These are phyloP conservation scores for Rafetus swinhoei DNA, from an alignment of 2,113 vertebrate species.

Conservation along the genomic window DNA sequence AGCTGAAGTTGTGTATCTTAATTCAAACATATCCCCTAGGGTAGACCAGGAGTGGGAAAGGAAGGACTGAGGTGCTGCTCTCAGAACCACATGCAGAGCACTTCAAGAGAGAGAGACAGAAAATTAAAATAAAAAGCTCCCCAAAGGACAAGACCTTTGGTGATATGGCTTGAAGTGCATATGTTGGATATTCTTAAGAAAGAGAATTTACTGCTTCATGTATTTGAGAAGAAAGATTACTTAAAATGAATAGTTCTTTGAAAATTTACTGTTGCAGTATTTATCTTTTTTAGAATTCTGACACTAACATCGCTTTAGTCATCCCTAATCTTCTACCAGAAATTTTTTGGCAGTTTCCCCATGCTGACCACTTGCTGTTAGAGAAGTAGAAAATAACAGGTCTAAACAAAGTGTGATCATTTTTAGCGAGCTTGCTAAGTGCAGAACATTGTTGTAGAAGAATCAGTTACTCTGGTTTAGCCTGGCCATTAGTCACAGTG, in stretches of 20 bases:
- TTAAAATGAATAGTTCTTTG: conserved; percentile 63
- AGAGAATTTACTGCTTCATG: conserved; percentile 51
- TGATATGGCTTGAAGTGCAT: conserved; percentile 18
- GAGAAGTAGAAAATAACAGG: conserved; percentile 43
- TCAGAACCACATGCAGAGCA: not conserved
- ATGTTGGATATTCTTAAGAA: conserved; percentile 32
- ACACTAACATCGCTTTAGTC: conserved; percentile 58
- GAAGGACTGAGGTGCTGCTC: not conserved
- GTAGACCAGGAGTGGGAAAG: not conserved
- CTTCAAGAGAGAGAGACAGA: not conserved
- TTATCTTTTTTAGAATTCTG: conserved; percentile 67
- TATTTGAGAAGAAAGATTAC: conserved; percentile 68
- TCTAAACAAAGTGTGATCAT: conserved; percentile 50
- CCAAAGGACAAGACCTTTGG: conserved; percentile 39
- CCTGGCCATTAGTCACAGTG: conserved; percentile 50
- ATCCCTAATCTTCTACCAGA: conserved; percentile 59
- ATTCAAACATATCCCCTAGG: too few species aligned
- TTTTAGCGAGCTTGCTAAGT: conserved; percentile 29
- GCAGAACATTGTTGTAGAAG: conserved; percentile 40
- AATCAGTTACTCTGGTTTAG: conserved; percentile 58
- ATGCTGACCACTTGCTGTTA: conserved; percentile 17
- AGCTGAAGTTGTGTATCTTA: too few species aligned
- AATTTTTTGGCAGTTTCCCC: conserved; percentile 38
- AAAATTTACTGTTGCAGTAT: conserved; percentile 64
- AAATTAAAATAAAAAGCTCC: conserved; percentile 22